Evolutionary conservation across 2,888 invertebrate genomes (phyloP).

Genomic region (Homarus gammarus): DNA sequence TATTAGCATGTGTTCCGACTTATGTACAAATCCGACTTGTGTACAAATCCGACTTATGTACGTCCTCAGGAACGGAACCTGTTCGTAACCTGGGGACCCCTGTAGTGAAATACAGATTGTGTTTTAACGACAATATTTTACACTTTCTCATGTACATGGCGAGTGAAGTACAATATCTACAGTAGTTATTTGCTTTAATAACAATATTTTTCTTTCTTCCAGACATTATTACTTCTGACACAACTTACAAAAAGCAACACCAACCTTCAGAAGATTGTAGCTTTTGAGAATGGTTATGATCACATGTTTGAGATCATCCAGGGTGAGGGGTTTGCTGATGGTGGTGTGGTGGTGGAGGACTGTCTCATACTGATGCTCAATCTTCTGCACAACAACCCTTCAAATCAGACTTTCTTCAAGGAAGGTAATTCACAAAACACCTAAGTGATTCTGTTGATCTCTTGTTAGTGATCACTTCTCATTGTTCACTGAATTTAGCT

Average conservation of each 20-base stretch:
- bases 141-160: no score
- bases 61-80: no score
- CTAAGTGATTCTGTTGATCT: not conserved
- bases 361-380: constrained; percentile 95
- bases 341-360: constrained; percentile 98
- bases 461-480: not conserved
- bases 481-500: not conserved
- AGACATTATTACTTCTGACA: constrained; percentile 91
- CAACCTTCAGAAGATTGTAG: constrained; percentile 99
- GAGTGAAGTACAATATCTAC: no score
- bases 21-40: no score
- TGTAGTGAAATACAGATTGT: no score
- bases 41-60: no score
- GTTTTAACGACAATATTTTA: no score
- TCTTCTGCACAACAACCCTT: constrained; percentile 94
- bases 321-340: constrained; percentile 94
- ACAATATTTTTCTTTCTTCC: constrained; percentile 76
- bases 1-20: no score
- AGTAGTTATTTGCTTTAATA: no score
- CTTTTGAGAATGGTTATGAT: constrained; percentile 99
- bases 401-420: constrained; percentile 99
- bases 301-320: constrained; percentile 94
- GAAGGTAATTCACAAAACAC: constrained; percentile 83
- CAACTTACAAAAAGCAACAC: constrained; percentile 96
- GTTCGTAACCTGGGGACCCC: no score